Conservation (phyloP, 1,140 invertebrate species). For the Zeugodacus cucurbitae region DNA sequence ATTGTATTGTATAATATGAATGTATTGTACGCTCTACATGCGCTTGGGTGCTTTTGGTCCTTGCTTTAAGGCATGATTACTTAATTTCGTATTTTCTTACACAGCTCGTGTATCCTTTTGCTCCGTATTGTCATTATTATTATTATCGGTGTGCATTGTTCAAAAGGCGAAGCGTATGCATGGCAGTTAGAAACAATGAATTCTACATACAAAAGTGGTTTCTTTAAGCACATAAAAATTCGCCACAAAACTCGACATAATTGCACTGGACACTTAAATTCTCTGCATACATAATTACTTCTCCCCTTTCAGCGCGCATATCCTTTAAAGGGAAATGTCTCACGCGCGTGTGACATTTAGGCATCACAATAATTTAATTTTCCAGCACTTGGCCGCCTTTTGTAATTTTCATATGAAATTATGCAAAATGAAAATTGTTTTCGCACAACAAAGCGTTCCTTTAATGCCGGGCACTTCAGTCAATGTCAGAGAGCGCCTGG, state of each 20-base stretch:
- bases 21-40: background rate
- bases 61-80: constrained; percentile 18
- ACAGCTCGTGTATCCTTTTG: background rate
- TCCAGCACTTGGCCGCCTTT: background rate
- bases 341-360: background rate
- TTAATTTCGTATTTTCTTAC: constrained; percentile 21
- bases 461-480: background rate
- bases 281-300: background rate
- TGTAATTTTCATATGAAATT: background rate
- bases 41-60: background rate
- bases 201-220: background rate
- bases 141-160: background rate
- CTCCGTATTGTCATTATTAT: background rate
- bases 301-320: background rate
- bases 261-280: background rate
- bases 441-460: background rate
- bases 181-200: background rate
- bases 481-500: background rate
- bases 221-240: background rate
- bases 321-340: background rate
- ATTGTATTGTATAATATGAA: background rate
- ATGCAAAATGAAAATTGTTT: background rate
- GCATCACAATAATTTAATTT: background rate
- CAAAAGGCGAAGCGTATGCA: background rate
- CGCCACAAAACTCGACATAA: background rate